Evolutionary conservation across 2,113 vertebrate species (phyloP).

Genomic region (Perccottus glenii): DNA sequence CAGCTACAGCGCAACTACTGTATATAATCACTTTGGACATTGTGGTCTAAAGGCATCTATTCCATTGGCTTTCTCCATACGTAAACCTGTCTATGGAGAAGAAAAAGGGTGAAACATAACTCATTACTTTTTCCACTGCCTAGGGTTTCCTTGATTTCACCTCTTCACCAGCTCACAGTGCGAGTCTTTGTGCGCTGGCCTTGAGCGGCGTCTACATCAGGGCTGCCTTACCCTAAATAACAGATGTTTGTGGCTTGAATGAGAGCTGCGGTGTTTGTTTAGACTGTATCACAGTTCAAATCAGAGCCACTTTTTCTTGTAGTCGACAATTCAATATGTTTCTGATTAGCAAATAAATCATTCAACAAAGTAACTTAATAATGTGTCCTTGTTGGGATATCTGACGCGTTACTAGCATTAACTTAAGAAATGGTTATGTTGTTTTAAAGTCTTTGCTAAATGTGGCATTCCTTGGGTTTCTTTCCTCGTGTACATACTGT

Average conservation of each 20-base stretch:
- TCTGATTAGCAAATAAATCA: neutral
- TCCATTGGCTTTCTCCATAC: constrained; percentile 51
- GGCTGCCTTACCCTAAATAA: constrained; percentile 37
- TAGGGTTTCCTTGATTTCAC: constrained; percentile 45
- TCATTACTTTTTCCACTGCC: constrained; percentile 68
- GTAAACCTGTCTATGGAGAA: constrained; percentile 64
- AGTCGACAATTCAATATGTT: neutral
- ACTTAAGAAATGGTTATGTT: no score
- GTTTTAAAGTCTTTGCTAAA: neutral
- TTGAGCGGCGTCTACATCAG: constrained; percentile 37
- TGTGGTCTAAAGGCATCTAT: constrained; percentile 56
- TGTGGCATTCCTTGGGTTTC: neutral
- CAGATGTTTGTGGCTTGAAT: constrained; percentile 21
- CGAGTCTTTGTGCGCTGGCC: constrained; percentile 46
- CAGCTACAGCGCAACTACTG: constrained; percentile 34
- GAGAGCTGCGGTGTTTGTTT: constrained; percentile 27
- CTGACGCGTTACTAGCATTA: no score
- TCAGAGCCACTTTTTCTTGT: neutral
- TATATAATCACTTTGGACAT: constrained; percentile 61
- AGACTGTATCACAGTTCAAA: constrained; percentile 17
- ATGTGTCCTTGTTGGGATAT: neutral
- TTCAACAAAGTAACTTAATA: neutral
- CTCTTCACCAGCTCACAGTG: constrained; percentile 57
- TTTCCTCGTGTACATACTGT: neutral
- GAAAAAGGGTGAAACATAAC: constrained; percentile 67